Conservation (phyloP, 2,888 invertebrate species). For the Parapristionchus giblindavisi region DNA sequence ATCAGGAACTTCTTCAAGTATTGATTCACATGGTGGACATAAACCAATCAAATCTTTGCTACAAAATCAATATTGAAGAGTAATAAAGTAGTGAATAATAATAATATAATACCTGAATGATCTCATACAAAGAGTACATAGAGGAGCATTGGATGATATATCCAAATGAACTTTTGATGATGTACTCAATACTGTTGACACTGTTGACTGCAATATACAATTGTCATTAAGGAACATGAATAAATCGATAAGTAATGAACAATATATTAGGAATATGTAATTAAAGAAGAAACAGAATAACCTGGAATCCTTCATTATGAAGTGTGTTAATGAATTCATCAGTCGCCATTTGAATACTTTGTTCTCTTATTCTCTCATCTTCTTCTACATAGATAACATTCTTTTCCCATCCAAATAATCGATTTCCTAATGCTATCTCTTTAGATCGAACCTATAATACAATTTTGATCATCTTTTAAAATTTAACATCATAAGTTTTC, state of each 20-base stretch:
- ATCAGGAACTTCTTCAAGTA: conserved; percentile 22
- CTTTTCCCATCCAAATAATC: conserved; percentile 25
- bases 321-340: conserved; percentile 29
- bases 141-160: neutral
- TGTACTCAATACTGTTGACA: conserved; percentile 27
- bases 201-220: conserved; percentile 27
- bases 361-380: conserved; percentile 1
- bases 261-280: neutral
- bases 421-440: conserved; percentile 20
- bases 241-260: neutral
- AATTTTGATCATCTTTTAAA: neutral
- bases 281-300: neutral
- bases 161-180: conserved; percentile 27
- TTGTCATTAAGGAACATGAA: neutral
- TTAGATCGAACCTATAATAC: conserved; percentile 21
- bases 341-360: conserved; percentile 32
- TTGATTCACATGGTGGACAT: conserved; percentile 22
- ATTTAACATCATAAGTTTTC: too few relatives aligned
- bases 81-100: conserved; percentile 8
- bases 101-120: conserved; percentile 18
- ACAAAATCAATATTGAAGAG: neutral
- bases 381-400: conserved; percentile 20
- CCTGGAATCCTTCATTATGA: conserved; percentile 33
- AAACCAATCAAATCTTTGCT: conserved; percentile 25
- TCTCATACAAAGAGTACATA: conserved; percentile 19